Evolutionary conservation across 2,113 vertebrate species (phyloP).

Genomic region (Microtus montanus): DNA sequence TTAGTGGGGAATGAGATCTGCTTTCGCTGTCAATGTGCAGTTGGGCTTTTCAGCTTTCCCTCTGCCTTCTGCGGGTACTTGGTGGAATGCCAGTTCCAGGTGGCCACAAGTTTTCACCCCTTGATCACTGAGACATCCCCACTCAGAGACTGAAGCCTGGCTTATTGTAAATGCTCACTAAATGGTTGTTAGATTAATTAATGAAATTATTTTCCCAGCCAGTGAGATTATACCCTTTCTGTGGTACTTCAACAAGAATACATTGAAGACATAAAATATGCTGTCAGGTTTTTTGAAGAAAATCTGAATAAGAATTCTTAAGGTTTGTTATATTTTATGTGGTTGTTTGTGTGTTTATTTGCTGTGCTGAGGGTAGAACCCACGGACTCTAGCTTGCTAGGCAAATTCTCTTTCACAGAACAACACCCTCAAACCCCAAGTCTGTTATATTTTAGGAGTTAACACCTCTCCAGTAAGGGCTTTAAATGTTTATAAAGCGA

Average conservation of each 20-base stretch:
- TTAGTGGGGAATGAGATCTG: not conserved
- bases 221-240: not conserved
- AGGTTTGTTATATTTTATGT: slow-evolving; percentile 33
- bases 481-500: not conserved
- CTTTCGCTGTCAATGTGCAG: not conserved
- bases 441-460: slow-evolving; percentile 12
- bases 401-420: not conserved
- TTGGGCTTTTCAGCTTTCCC: not conserved
- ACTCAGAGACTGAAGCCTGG: not conserved
- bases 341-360: not conserved
- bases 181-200: slow-evolving; percentile 3
- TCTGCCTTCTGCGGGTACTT: not conserved
- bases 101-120: not conserved
- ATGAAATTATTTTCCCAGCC: not conserved
- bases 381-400: not conserved
- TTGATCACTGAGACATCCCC: not conserved
- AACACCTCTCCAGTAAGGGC: not conserved
- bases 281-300: not conserved
- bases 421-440: not conserved
- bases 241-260: not conserved
- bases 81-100: not conserved
- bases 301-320: not conserved
- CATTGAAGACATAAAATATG: not conserved
- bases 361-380: not conserved
- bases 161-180: not conserved